Conservation (phyloP, 2,113 vertebrate species). For the Percopsis transmontana region DNA sequence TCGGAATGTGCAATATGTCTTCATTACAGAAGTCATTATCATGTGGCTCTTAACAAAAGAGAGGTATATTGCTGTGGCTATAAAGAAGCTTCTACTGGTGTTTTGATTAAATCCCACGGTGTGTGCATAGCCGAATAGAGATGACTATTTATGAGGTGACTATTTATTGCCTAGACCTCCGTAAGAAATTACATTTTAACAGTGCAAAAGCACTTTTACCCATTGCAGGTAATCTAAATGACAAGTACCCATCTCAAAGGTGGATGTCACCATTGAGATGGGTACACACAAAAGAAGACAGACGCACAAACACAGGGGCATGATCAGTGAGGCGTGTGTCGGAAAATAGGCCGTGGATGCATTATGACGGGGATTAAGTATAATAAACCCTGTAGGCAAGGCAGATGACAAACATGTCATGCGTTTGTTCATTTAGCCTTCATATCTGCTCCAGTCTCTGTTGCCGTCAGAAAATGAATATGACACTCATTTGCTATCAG, state of each 20-base stretch:
- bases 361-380: conserved; percentile 61
- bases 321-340: conserved; percentile 42
- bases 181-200: conserved; percentile 43
- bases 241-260: conserved; percentile 26
- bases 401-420: conserved; percentile 51
- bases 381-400: conserved; percentile 47
- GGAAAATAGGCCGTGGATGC: conserved; percentile 53
- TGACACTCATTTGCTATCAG: conserved; percentile 56
- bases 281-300: neutral
- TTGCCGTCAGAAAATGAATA: conserved; percentile 31
- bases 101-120: conserved; percentile 60
- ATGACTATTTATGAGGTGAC: conserved; percentile 44
- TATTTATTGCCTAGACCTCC: conserved; percentile 51
- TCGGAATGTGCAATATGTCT: conserved; percentile 54
- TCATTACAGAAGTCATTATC: conserved; percentile 60
- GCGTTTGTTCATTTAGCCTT: conserved; percentile 58
- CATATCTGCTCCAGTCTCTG: conserved; percentile 47
- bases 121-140: conserved; percentile 38
- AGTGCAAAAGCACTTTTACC: conserved; percentile 36
- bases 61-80: conserved; percentile 26
- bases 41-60: conserved; percentile 46
- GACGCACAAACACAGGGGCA: neutral
- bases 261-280: conserved; percentile 19
- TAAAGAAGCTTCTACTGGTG: conserved; percentile 39
- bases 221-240: conserved; percentile 27